Evolutionary conservation across 2,888 invertebrate genomes (phyloP), one percentile per base, ranked within the genome.

Genomic region (Allolobophora icterica): DNA sequence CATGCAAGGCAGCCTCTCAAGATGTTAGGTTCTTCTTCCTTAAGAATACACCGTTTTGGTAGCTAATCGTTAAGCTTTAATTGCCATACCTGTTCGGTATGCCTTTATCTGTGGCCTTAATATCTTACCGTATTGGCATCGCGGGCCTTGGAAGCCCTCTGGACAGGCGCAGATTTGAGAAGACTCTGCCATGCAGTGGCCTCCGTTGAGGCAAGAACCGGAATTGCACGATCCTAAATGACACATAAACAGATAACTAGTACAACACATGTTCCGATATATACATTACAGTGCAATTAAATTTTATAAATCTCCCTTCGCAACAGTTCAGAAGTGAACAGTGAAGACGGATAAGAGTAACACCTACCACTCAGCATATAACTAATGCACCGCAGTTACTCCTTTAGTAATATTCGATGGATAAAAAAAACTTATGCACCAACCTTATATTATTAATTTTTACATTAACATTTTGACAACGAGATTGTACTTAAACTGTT

Each of bases 91-190:
- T n/a, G 30, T 17, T 71, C 71, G 30, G 71, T 71, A n/a, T 4
- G 13, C 71, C n/a, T 71, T n/a, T n/a, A 11, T n/a, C 30, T 71
- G 71, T 13, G 8, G 71, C 71, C n/a, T 71, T 58, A 15, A 34
- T 42, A 34, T 93, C 95, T 94, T 93, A 96, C 96, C 96, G 92
- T 95, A 96, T 94, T 96, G 96, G 92, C 96, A 96, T 34, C 95
- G 93, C 19, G 95, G 94, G 34, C 96, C 96, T 90, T 95, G 95
- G 93, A 95, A 96, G 15, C 96, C 96, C 0, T 92, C 90, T 4
- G 94, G 94, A 93, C 96, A 96, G 30, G 94, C 93, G 93, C 96
- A 96, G 89, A 95, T 92, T 90, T 95, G 94, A 33, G 94, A 94
- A 90, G 94, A 94, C 5, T 94, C 94, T 24, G 94, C 38, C 52